These are phyloP conservation scores for Boulengeromyrus knoepffleri DNA, from an alignment of 2,113 vertebrate genomes.

Conservation along the genomic window DNA sequence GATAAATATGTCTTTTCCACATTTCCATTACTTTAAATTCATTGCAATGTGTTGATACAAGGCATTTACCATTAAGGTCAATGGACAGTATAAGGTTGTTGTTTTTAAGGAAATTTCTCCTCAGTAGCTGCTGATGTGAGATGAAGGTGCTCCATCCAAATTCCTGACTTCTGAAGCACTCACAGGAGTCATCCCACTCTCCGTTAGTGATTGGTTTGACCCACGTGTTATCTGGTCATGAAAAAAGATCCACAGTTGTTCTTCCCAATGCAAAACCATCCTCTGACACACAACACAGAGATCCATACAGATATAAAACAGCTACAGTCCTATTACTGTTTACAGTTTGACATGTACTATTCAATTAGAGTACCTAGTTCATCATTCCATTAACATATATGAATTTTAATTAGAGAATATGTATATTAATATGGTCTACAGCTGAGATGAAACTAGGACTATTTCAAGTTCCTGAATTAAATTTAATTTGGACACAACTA, in stretches of 20 bases:
- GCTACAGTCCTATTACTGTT: background rate
- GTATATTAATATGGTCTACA: background rate
- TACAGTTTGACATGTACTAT: background rate
- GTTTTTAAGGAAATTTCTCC: conserved; percentile 74
- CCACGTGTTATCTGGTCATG: conserved; percentile 57
- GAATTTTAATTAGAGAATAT: background rate
- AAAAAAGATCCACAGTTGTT: background rate
- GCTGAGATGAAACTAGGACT: background rate
- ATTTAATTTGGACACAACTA: background rate
- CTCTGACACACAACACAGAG: background rate
- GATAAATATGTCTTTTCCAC: background rate
- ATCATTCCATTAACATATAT: background rate
- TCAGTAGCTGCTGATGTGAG: conserved; percentile 63
- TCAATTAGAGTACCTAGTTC: background rate
- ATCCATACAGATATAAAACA: background rate
- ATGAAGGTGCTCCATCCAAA: conserved; percentile 69
- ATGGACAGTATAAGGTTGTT: conserved; percentile 73
- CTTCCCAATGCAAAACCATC: background rate
- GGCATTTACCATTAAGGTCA: conserved; percentile 70
- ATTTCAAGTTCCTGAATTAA: background rate
- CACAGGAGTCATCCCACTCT: conserved; percentile 49
- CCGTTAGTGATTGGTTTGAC: conserved; percentile 63
- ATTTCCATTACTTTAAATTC: background rate
- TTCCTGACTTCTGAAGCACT: conserved; percentile 45
- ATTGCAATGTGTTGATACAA: background rate